Conservation (phyloP, 2,888 invertebrate species). For the Mimachlamys varia region DNA sequence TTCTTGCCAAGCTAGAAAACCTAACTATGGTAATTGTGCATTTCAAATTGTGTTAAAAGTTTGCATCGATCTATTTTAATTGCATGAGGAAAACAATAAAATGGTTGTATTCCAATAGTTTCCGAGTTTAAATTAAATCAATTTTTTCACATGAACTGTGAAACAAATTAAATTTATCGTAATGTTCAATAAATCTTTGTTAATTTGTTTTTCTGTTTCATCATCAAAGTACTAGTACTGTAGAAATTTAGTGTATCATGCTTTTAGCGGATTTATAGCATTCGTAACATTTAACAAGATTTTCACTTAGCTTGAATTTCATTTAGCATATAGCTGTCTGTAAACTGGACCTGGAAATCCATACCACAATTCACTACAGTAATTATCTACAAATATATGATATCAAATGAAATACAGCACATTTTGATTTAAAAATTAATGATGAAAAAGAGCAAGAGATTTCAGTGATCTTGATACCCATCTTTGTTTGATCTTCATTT, state of each 20-base stretch:
- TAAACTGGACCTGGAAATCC: neutral
- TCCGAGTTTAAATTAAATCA: slow-evolving; percentile 3
- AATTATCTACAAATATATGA: neutral
- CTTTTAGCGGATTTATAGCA: neutral
- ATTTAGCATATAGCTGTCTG: neutral
- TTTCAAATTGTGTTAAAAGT: slow-evolving; percentile 16
- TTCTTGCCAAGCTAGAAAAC: neutral
- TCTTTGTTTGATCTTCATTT: too few relatives aligned
- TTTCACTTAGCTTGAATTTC: too few relatives aligned
- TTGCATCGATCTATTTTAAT: slow-evolving; percentile 6
- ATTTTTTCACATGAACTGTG: slow-evolving; percentile 13
- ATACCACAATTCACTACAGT: neutral
- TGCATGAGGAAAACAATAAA: neutral
- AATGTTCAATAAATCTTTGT: slow-evolving; percentile 23
- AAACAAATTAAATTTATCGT: slow-evolving; percentile 9
- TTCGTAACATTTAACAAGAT: neutral
- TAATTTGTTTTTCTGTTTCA: neutral
- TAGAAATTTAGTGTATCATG: neutral
- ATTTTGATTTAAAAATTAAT: neutral
- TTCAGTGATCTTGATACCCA: too few relatives aligned
- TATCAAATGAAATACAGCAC: neutral
- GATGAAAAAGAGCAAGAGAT: neutral
- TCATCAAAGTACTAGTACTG: neutral
- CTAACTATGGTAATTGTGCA: neutral
- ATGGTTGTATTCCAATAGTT: neutral